These are phyloP conservation scores for Phania funesta DNA, from an alignment of 2,888 invertebrate genomes.

Conservation along the genomic window DNA sequence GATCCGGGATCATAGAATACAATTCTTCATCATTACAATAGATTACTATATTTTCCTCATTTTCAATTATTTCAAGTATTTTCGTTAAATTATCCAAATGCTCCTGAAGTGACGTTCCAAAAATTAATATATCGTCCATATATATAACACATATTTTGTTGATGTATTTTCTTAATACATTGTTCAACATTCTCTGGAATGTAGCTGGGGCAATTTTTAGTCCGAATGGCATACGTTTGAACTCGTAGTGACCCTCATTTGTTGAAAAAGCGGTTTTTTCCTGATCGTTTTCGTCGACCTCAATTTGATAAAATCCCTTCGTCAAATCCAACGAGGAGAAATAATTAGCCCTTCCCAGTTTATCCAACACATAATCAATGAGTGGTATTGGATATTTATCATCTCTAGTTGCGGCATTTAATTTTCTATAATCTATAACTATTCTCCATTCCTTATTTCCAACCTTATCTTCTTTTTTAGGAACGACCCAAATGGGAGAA, in stretches of 20 bases:
- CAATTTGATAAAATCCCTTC: constrained; percentile 27
- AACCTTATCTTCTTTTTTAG: too few relatives aligned
- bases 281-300: constrained; percentile 5
- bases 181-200: background rate
- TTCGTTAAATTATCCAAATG: background rate
- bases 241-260: too few relatives aligned
- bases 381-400: background rate
- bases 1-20: background rate
- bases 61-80: background rate
- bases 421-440: background rate
- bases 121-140: background rate
- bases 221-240: constrained; percentile 9
- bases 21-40: background rate
- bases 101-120: background rate
- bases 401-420: background rate
- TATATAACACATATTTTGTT: constrained; percentile 1
- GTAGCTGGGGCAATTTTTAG: background rate
- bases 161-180: background rate
- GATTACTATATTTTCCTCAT: background rate
- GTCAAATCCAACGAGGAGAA: too few relatives aligned
- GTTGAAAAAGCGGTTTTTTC: constrained; percentile 11
- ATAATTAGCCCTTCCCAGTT: too few relatives aligned
- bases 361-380: background rate
- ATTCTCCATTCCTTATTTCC: background rate
- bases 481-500: too few relatives aligned